phyloP scores from a whole-genome alignment of 2,113 vertebrate species.

The Camelus dromedarius region DNA sequence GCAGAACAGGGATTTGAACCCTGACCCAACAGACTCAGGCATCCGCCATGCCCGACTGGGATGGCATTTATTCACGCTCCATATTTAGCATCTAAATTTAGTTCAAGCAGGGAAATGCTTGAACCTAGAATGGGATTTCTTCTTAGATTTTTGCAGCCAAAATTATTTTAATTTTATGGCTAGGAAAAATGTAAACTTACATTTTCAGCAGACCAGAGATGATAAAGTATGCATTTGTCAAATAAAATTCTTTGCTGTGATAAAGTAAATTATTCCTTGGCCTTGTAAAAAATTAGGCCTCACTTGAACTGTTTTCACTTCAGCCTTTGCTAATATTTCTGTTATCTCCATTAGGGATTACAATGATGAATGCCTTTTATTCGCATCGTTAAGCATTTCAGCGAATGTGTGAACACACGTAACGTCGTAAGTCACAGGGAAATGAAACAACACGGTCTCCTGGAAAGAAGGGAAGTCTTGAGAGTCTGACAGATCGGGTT shows the following conservation, averaged over 20 bases:
- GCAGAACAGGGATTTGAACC: not conserved
- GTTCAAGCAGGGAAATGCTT: constrained; percentile 61
- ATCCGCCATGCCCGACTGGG: not conserved
- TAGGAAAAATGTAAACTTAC: constrained; percentile 80
- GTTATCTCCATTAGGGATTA: constrained; percentile 78
- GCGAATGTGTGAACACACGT: constrained; percentile 69
- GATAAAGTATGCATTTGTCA: constrained; percentile 79
- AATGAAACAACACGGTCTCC: constrained; percentile 56
- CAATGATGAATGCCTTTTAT: constrained; percentile 65
- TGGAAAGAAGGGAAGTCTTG: constrained; percentile 15
- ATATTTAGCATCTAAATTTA: constrained; percentile 76
- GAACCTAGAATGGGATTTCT: constrained; percentile 65
- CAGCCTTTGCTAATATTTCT: constrained; percentile 77
- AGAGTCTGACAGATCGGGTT: not conserved
- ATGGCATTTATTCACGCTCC: constrained; percentile 68
- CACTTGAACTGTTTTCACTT: constrained; percentile 76
- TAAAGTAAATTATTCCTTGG: constrained; percentile 74
- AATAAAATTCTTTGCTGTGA: constrained; percentile 78
- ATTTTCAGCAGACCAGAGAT: constrained; percentile 77
- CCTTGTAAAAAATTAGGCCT: constrained; percentile 76
- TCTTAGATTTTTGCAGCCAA: constrained; percentile 80
- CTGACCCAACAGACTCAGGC: not conserved
- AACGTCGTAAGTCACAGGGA: constrained; percentile 64
- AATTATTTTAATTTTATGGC: constrained; percentile 80
- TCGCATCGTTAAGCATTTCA: constrained; percentile 73